Evolutionary conservation across 2,797 vertebrate species (phyloP).

Genomic region (Coilia nasus): DNA sequence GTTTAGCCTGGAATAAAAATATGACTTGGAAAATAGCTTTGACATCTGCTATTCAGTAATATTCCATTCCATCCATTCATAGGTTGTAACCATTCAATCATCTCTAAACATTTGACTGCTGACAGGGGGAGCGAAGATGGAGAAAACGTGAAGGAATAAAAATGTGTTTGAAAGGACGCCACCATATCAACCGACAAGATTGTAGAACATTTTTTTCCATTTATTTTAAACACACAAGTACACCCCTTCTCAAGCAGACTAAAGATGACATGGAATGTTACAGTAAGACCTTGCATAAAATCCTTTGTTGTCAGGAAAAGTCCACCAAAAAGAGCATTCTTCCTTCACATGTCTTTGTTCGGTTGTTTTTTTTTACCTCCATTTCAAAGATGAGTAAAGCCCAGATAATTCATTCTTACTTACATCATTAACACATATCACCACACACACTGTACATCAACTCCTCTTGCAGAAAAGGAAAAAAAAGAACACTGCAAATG

Average conservation of each 20-base stretch:
- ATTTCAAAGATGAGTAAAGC: constrained; percentile 73
- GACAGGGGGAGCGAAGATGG: neutral
- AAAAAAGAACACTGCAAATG: constrained; percentile 74
- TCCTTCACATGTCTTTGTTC: constrained; percentile 40
- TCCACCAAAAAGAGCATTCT: constrained; percentile 81
- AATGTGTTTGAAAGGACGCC: constrained; percentile 54
- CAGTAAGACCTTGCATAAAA: constrained; percentile 97
- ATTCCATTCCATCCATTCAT: neutral
- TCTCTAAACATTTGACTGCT: neutral
- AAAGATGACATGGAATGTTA: constrained; percentile 98
- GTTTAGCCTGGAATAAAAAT: neutral
- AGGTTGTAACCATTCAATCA: neutral
- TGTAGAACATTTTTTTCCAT: constrained; percentile 89
- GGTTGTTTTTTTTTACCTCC: constrained; percentile 50
- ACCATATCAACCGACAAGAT: constrained; percentile 42
- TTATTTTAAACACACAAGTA: constrained; percentile 96
- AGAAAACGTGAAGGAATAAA: constrained; percentile 4
- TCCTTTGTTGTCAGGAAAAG: constrained; percentile 89
- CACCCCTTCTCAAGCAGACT: constrained; percentile 90
- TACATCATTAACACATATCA: constrained; percentile 85
- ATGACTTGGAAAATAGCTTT: neutral
- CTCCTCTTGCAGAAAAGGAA: constrained; percentile 74
- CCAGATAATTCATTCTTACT: constrained; percentile 77
- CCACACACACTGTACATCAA: constrained; percentile 89
- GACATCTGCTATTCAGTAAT: neutral